Conservation (phyloP, 2,888 invertebrate species). For the Balanococcus diminutus region DNA sequence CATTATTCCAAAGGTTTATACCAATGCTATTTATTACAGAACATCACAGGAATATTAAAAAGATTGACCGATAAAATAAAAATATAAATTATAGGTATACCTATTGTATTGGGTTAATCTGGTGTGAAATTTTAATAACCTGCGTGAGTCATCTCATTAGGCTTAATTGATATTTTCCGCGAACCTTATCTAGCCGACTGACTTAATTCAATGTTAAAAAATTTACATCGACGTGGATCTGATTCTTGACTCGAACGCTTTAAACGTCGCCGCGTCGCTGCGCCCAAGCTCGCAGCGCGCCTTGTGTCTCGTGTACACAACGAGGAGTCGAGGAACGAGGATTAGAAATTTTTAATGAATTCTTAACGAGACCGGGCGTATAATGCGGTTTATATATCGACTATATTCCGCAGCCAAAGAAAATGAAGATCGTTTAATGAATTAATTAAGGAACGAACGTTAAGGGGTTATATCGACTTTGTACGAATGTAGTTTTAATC, state of each 20-base stretch:
- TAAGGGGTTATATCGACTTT: not conserved
- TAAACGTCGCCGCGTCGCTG: not conserved
- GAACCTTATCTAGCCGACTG: not conserved
- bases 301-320: no score
- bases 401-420: not conserved
- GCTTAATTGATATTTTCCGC: not conserved
- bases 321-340: no score
- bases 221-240: not conserved
- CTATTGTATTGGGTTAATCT: not conserved
- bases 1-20: no score
- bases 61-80: no score
- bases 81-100: no score
- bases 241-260: not conserved
- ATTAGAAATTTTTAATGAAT: slow-evolving; percentile 14
- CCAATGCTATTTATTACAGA: no score
- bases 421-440: slow-evolving; percentile 19
- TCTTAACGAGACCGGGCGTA: not conserved
- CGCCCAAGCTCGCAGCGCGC: no score
- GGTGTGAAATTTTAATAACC: slow-evolving; percentile 22
- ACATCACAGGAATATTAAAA: no score
- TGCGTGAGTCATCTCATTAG: slow-evolving; percentile 29
- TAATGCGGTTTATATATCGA: not conserved
- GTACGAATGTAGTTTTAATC: slow-evolving; percentile 19
- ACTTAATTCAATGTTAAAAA: slow-evolving; percentile 24
- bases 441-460: slow-evolving; percentile 1